Evolutionary conservation across 2,113 vertebrate species (phyloP), one percentile per base, ranked within the genome.

Genomic region (Tragelaphus strepsiceros): DNA sequence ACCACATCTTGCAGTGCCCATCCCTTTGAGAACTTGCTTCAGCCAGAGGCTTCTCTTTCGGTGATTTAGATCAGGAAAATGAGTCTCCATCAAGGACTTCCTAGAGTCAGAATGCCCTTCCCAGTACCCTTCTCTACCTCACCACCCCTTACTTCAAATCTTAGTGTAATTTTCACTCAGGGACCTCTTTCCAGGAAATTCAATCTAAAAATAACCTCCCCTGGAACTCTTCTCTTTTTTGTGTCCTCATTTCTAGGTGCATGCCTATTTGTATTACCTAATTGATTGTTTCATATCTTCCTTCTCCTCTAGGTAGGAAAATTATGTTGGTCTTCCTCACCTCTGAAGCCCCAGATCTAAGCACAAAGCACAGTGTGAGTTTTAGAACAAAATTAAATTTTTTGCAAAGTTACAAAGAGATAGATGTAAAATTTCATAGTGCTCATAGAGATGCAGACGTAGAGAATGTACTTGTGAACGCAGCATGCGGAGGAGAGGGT

Each of bases 51-150:
- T 85, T 56, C 61, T 92, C 17, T 35, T 84, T 26, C 19, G 74
- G 77, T 35, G 28, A 59, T 35, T 74, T 67, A 51, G 32, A 62
- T 10, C 6, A 26, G 43, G 35, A 56, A 86, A 67, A 17, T 39
- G 19, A 49, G 22, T n/a, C 26, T 5, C 54, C 54, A n/a, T 13
- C 8, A 43, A 24, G 3, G 5, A 14, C 15, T 39, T 56, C 30
- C 13, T 26, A 15, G 3, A 24, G 24, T 6, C 22, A 6, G 56
- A 49, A n/a, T 28, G 26, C 28, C 15, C 32, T 59, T 61, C 6
- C 22, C 12, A 51, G 43, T 2, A 61, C n/a, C 7, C 2, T 46
- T 39, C 2, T 11, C 1, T 24, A 14, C 11, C 0, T 80, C 6
- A 0, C 32, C 24, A 16, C 51, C 56, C 94, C 21, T 9, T 67